Conservation (phyloP, 2,113 vertebrate genomes). For the Spermophilus dauricus region DNA sequence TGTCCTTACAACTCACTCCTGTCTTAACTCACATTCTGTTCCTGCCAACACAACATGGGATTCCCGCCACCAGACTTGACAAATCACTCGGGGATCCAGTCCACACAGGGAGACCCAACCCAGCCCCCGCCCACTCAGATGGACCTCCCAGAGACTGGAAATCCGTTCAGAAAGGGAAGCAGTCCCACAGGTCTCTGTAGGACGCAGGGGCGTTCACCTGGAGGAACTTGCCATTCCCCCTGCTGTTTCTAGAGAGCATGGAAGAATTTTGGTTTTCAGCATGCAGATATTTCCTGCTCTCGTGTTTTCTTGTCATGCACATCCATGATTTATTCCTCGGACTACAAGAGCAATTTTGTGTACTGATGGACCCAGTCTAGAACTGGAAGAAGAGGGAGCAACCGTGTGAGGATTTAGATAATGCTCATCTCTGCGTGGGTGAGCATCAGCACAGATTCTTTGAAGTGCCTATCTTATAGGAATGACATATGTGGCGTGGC, state of each 20-base stretch:
- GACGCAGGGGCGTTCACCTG: fast-evolving
- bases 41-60: neutral
- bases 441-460: neutral
- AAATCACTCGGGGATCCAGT: neutral
- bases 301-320: neutral
- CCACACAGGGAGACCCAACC: neutral
- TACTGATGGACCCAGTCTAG: neutral
- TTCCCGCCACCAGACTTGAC: neutral
- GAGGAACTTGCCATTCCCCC: neutral
- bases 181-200: neutral
- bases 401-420: neutral
- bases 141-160: neutral
- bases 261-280: neutral
- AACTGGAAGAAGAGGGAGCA: neutral
- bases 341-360: neutral
- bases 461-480: neutral
- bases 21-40: neutral
- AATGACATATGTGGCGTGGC: neutral
- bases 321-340: neutral
- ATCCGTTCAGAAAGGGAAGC: neutral
- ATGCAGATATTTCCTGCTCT: neutral
- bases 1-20: neutral
- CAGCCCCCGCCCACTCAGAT: neutral
- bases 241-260: neutral
- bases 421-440: neutral